phyloP scores from a whole-genome alignment of 1,140 invertebrate species.

The Asbolus verrucosus region DNA sequence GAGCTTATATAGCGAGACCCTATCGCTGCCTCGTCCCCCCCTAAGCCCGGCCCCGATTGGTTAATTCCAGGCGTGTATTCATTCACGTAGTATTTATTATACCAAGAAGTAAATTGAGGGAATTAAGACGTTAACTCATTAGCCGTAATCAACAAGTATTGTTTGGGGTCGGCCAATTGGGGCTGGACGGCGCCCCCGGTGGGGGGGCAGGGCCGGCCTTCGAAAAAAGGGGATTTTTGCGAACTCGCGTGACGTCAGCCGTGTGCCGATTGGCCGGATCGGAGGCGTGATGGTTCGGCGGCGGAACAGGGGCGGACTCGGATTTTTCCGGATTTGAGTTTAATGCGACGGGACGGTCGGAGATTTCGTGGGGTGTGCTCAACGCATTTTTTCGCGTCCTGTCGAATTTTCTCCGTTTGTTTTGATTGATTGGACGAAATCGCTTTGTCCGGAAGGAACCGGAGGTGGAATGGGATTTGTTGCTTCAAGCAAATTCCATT shows the following conservation, averaged over 20 bases:
- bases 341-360: too few species aligned
- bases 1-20: conserved; percentile 5
- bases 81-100: conserved; percentile 27
- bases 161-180: conserved; percentile 19
- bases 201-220: conserved; percentile 1
- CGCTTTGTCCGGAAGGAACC: too few species aligned
- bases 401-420: too few species aligned
- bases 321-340: not conserved
- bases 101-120: conserved; percentile 30
- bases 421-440: too few species aligned
- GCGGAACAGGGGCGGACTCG: not conserved
- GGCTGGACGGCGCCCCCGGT: too few species aligned
- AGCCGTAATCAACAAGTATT: conserved; percentile 17
- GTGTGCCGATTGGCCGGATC: not conserved
- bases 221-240: conserved; percentile 1
- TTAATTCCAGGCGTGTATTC: conserved; percentile 12
- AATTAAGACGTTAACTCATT: conserved; percentile 33
- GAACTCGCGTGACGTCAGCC: conserved; percentile 3
- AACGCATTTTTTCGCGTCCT: too few species aligned
- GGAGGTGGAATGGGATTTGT: too few species aligned
- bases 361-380: too few species aligned
- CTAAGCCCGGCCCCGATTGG: conserved; percentile 23
- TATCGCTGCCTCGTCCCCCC: conserved; percentile 18
- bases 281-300: not conserved
- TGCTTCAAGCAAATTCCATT: too few species aligned